These are phyloP conservation scores for Ctenodactylus gundi DNA, from an alignment of 2,113 vertebrate genomes.

Conservation along the genomic window DNA sequence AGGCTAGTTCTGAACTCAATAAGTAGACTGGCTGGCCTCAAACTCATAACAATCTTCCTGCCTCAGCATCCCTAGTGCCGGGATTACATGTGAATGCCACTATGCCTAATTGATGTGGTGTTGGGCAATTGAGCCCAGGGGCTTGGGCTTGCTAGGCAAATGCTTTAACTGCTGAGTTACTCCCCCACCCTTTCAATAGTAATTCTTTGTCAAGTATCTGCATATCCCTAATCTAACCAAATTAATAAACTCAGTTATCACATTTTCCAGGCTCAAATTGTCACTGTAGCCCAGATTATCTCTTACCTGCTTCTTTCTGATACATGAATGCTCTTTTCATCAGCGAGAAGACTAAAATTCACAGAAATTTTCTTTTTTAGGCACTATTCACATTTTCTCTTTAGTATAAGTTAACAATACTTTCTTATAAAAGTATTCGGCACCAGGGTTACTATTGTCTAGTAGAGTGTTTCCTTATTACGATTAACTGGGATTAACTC, in stretches of 20 bases:
- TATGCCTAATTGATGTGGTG: no score
- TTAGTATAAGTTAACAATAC: neutral
- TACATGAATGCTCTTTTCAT: neutral
- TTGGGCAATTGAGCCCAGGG: no score
- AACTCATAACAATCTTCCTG: no score
- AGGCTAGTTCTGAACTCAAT: no score
- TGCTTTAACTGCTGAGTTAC: no score
- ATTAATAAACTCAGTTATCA: neutral
- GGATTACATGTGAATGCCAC: no score
- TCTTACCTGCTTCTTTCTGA: neutral
- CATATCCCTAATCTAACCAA: neutral
- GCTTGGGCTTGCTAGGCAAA: no score
- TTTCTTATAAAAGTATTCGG: neutral
- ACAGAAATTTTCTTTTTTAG: neutral
- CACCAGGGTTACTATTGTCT: neutral
- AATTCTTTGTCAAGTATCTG: neutral
- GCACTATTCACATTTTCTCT: no score
- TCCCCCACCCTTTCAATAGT: no score
- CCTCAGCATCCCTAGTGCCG: no score
- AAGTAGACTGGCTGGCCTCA: no score
- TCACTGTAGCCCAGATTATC: neutral
- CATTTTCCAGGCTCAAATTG: neutral
- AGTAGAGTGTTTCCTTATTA: neutral
- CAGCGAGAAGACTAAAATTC: neutral
- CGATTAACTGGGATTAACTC: neutral